Evolutionary conservation across 2,113 vertebrate species (phyloP), one percentile per base, ranked within the genome.

Genomic region (Pelecanoides urinatrix): DNA sequence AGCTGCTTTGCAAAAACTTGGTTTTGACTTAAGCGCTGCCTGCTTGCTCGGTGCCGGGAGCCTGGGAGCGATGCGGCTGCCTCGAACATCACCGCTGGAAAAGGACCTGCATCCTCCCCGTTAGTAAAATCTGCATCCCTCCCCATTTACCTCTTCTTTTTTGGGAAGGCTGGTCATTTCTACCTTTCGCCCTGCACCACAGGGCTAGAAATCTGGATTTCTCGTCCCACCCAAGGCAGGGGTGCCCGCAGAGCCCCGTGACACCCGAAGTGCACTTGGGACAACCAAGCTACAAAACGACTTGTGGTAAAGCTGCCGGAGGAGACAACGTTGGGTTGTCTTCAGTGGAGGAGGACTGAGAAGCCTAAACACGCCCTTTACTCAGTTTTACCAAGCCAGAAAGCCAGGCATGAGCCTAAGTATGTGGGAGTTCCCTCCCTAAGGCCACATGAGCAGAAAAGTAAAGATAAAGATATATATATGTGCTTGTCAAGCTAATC

Each of bases 261-360:
- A 38, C 7, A 3, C 36, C 30, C 0, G 0, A 34, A 44, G 27
- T 1, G 19, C 40, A 5, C 20, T 4, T 22, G 27, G 76, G 30
- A 56, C 67, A 68, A 34, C 3, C 34, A 30, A 11, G 7, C 45
- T 49, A 17, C 7, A 13, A 18, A 58, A 65, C 45, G 34, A 2
- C 27, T 12, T 5, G 34, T 15, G 62, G 19, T 8, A 7, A 59
- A 79, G 66, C 67, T 38, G 56, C 29, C 1, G 1, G 80, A 30
- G 19, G 32, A 42, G 30, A 50, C 25, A 16, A 25, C 0, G 0
- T 5, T 9, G 61, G 25, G 25, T 30, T 67, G 27, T 27, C 26
- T 13, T 47, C 47, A 38, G 58, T 2, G 8, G 23, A 27, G 13
- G 7, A 75, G 25, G 66, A 5, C 47, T 40, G 50, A 67, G 77